Evolutionary conservation across 2,888 invertebrate genomes (phyloP).

Genomic region (Drosophila mimica): DNA sequence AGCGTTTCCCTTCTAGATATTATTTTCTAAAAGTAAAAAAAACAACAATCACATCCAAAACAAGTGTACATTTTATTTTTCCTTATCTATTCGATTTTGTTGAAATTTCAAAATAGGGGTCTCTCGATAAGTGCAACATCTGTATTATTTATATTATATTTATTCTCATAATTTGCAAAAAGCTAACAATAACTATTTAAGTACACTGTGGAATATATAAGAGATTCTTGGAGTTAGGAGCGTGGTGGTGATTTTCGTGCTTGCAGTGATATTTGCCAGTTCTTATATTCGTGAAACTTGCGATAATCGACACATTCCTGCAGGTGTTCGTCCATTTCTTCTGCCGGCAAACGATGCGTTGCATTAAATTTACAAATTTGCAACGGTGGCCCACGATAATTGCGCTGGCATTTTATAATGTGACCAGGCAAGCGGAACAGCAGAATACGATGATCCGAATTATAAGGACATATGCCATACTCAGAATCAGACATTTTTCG

Average conservation of each 20-base stretch:
- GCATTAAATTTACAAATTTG: conserved; percentile 83
- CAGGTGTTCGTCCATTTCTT: conserved; percentile 75
- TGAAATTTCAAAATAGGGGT: neutral
- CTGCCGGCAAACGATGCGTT: conserved; percentile 75
- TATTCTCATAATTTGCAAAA: neutral
- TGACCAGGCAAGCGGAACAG: conserved; percentile 59
- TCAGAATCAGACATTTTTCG: conserved; percentile 39
- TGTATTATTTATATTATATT: neutral
- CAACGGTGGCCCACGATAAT: conserved; percentile 71
- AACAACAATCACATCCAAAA: too few relatives aligned
- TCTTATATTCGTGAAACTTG: conserved; percentile 54
- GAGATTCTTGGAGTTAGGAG: neutral
- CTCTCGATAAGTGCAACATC: neutral
- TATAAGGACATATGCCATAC: conserved; percentile 59
- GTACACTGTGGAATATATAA: neutral
- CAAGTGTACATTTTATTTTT: neutral
- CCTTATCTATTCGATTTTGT: neutral
- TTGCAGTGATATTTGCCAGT: conserved; percentile 49
- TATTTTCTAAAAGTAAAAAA: conserved; percentile 19
- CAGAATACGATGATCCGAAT: conserved; percentile 51
- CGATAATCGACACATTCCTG: conserved; percentile 69
- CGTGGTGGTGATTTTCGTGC: conserved; percentile 15
- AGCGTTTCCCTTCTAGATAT: conserved; percentile 47
- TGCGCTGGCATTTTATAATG: conserved; percentile 55
- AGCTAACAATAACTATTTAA: neutral